Evolutionary conservation across 2,888 invertebrate genomes (phyloP).

Genomic region (Erebia palarica): DNA sequence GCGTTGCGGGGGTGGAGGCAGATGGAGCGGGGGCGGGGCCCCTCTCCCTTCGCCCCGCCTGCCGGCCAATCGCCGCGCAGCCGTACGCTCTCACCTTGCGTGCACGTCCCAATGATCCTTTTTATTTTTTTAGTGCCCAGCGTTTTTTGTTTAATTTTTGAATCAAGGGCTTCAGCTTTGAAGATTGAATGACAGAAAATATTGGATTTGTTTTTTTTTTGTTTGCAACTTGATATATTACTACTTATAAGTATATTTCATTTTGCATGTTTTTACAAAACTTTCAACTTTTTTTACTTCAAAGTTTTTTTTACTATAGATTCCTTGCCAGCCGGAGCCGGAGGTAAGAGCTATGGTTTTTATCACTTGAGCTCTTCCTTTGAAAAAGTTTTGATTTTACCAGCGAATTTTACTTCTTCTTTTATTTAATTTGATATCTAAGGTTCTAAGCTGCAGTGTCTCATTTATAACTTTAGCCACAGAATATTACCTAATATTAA

Average conservation of each 20-base stretch:
- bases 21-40: constrained; percentile 67
- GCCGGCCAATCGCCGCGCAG: constrained; percentile 67
- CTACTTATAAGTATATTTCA: not conserved
- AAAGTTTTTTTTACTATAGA: not conserved
- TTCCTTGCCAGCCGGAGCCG: not conserved
- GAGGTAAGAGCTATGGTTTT: not conserved
- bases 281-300: not conserved
- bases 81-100: constrained; percentile 76
- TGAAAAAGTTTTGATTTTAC: not conserved
- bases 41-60: constrained; percentile 71
- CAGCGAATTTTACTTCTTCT: too few species aligned
- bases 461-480: too few species aligned
- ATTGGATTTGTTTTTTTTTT: constrained; percentile 3
- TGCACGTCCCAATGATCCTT: constrained; percentile 73
- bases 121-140: constrained; percentile 52
- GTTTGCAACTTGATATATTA: not conserved
- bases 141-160: constrained; percentile 50
- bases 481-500: too few species aligned
- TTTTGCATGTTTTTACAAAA: not conserved
- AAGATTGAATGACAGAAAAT: constrained; percentile 36
- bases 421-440: too few species aligned
- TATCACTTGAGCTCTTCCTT: not conserved
- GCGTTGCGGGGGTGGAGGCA: constrained; percentile 68
- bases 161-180: constrained; percentile 37
- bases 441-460: too few species aligned